Conservation (phyloP, 37 sponge, comb jelly and placozoan species). For the Theonella swinhoei region DNA sequence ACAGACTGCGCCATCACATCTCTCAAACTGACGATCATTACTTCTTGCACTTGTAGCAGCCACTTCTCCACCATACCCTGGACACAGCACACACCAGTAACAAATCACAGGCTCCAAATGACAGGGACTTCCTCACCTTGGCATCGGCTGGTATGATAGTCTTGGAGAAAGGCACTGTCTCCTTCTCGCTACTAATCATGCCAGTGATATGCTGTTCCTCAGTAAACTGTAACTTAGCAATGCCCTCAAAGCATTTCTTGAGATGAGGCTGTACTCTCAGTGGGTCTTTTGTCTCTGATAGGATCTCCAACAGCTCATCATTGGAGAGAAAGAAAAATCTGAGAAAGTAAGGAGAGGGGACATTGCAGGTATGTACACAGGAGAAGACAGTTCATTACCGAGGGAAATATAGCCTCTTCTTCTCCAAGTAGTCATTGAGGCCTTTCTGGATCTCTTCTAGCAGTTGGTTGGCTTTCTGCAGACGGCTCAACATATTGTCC, state of each 20-base stretch:
- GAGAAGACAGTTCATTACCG: slow-evolving; percentile 42
- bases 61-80: slow-evolving; percentile 99
- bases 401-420: slow-evolving; percentile 97
- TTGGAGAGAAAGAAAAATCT: slow-evolving; percentile 96
- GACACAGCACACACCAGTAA: neutral
- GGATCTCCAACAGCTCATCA: slow-evolving; percentile 95
- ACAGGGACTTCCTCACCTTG: slow-evolving; percentile 53
- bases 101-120: neutral
- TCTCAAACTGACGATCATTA: slow-evolving; percentile 89
- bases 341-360: neutral
- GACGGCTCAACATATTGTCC: slow-evolving; percentile 78
- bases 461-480: slow-evolving; percentile 84
- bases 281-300: slow-evolving; percentile 96
- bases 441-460: slow-evolving; percentile 99
- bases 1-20: slow-evolving; percentile 82
- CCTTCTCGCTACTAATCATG: slow-evolving; percentile 96
- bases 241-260: slow-evolving; percentile 98
- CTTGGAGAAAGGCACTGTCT: slow-evolving; percentile 86
- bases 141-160: slow-evolving; percentile 93
- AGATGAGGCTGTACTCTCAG: slow-evolving; percentile 95
- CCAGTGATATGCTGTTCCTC: slow-evolving; percentile 90
- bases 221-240: slow-evolving; percentile 91
- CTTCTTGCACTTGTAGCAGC: slow-evolving; percentile 90
- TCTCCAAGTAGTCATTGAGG: slow-evolving; percentile 96
- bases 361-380: neutral